Evolutionary conservation across 1,140 invertebrate species (phyloP), one percentile per base, ranked within the genome.

Genomic region (Sinella curviseta): DNA sequence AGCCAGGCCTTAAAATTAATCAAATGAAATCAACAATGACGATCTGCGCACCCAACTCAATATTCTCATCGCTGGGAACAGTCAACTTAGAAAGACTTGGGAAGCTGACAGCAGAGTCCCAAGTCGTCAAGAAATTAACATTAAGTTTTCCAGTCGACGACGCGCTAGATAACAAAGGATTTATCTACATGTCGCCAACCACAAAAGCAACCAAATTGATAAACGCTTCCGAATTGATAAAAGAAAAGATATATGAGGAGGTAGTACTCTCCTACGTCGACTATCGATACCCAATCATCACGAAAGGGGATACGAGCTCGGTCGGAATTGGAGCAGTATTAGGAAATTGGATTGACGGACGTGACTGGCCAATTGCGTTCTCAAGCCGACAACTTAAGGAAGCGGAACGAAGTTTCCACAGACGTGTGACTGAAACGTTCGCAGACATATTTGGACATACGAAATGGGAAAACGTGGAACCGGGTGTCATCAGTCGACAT

Each of bases 381-480:
- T 87, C 87, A n/a, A 87, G 87, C 78, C 80, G 87, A 14, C 80
- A 84, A 2, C 77, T 90, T 2, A 85, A 77, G 4, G 31, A 70
- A 0, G 80, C 87, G 0, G 89, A 91, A 84, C 78, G 77, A 70
- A 88, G 88, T 28, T 89, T 88, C 78, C 81, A 80, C 1, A 84
- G 84, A 8, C 87, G 86, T 0, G 88, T 90, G 82, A 80, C 87
- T 79, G 89, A 91, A 87, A 83, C 88, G 55, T 81, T 91, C 26
- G 89, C 88, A 1, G 86, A 91, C 4, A 84, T 90, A 4, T 85
- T 85, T 85, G 86, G 85, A 0, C 82, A 90, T 0, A 80, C 87
- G 67, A 84, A 89, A 39, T 90, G 24, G 33, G 24, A 54, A 0
- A 81, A 81, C 57, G n/a, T 48, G 1, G 39, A 48, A 54, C 14